phyloP scores from a whole-genome alignment of 2,888 invertebrate species.

The Drosophila ezoana region DNA sequence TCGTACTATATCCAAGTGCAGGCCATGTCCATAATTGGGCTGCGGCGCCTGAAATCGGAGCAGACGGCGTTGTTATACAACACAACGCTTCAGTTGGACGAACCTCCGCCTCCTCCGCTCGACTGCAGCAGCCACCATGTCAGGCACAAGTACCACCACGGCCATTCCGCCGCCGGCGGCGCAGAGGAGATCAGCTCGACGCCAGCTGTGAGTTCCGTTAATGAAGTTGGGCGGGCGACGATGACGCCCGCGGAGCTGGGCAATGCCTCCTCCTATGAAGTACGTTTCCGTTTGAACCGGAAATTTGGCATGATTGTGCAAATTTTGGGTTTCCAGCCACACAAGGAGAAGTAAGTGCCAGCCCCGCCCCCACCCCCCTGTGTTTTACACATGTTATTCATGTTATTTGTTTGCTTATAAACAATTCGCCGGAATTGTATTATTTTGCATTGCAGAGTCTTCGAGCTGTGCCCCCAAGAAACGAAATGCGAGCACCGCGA shows the following conservation, averaged over 20 bases:
- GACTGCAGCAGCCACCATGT: slow-evolving; percentile 61
- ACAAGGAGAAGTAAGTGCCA: slow-evolving; percentile 82
- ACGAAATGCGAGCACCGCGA: slow-evolving; percentile 83
- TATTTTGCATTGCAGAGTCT: slow-evolving; percentile 73
- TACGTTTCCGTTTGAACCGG: slow-evolving; percentile 83
- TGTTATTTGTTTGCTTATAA: slow-evolving; percentile 58
- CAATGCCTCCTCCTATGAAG: slow-evolving; percentile 70
- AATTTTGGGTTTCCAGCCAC: slow-evolving; percentile 82
- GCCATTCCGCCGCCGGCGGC: background rate
- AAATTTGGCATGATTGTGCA: slow-evolving; percentile 84
- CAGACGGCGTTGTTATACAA: slow-evolving; percentile 90
- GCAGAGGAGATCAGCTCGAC: slow-evolving; percentile 36
- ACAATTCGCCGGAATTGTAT: slow-evolving; percentile 41
- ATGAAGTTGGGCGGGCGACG: slow-evolving; percentile 34
- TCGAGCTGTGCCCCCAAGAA: slow-evolving; percentile 83
- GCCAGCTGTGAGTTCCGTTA: slow-evolving; percentile 34
- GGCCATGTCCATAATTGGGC: slow-evolving; percentile 89
- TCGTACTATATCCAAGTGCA: slow-evolving; percentile 92
- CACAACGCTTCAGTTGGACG: slow-evolving; percentile 86
- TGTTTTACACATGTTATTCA: slow-evolving; percentile 48
- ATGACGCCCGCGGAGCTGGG: slow-evolving; percentile 24
- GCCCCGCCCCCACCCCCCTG: background rate
- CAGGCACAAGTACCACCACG: slow-evolving; percentile 60
- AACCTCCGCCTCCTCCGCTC: slow-evolving; percentile 59
- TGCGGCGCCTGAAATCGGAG: slow-evolving; percentile 89